phyloP scores from a whole-genome alignment of 2,888 invertebrate genomes.

The Thecophora atra region DNA sequence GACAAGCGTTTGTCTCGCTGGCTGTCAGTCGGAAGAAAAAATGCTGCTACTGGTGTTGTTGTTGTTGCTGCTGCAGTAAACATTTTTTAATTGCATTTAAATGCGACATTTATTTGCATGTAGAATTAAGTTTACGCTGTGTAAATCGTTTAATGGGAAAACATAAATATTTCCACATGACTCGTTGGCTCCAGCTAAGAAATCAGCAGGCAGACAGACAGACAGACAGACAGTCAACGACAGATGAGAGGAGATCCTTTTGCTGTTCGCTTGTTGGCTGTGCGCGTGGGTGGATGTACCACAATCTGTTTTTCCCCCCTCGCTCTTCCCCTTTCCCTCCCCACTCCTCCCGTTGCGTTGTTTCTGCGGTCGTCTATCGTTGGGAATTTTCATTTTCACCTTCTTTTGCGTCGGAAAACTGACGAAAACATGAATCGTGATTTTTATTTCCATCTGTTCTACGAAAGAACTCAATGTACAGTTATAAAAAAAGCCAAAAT shows the following conservation, averaged over 20 bases:
- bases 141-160: slow-evolving; percentile 57
- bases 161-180: slow-evolving; percentile 35
- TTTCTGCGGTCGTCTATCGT: too few relatives aligned
- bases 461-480: too few relatives aligned
- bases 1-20: background rate
- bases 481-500: too few relatives aligned
- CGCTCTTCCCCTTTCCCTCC: too few relatives aligned
- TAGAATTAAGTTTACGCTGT: slow-evolving; percentile 63
- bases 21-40: background rate
- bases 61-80: slow-evolving; percentile 23
- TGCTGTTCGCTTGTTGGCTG: slow-evolving; percentile 43
- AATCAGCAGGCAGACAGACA: slow-evolving; percentile 33
- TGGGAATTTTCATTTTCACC: too few relatives aligned
- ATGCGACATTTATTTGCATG: slow-evolving; percentile 64
- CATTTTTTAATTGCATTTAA: slow-evolving; percentile 63
- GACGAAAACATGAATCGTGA: too few relatives aligned
- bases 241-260: slow-evolving; percentile 19
- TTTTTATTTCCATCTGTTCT: too few relatives aligned
- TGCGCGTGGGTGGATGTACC: slow-evolving; percentile 32
- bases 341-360: too few relatives aligned
- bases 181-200: background rate
- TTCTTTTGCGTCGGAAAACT: too few relatives aligned
- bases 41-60: background rate
- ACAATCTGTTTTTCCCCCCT: too few relatives aligned
- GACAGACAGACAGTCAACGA: slow-evolving; percentile 28